Evolutionary conservation across 2,113 vertebrate species (phyloP).

Genomic region (Labeo rohita): DNA sequence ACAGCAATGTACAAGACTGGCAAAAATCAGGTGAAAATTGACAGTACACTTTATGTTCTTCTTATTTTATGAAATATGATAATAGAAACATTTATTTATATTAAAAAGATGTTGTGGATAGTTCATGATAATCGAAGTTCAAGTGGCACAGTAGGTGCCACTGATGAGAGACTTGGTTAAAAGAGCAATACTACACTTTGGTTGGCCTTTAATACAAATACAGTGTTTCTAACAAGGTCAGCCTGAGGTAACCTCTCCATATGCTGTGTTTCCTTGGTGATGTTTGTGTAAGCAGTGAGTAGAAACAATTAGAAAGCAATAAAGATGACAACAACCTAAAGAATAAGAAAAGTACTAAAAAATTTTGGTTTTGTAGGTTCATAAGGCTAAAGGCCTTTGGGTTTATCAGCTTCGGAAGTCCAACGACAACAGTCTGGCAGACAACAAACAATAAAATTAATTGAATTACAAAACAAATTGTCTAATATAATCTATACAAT

Average conservation of each 20-base stretch:
- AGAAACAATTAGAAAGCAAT: conserved; percentile 3
- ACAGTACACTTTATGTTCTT: not conserved
- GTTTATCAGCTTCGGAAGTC: not conserved
- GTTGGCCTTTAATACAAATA: not conserved
- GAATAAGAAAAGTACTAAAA: not conserved
- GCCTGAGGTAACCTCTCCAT: not conserved
- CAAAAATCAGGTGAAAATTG: not conserved
- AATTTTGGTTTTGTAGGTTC: not conserved
- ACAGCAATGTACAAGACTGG: not conserved
- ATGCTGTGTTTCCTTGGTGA: conserved; percentile 17
- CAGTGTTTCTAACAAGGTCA: not conserved
- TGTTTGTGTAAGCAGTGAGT: not conserved
- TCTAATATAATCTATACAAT: not conserved
- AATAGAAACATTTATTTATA: not conserved
- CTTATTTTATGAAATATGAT: not conserved
- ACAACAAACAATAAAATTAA: not conserved
- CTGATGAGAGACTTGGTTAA: not conserved
- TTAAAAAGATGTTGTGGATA: not conserved
- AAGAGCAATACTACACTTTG: conserved; percentile 25
- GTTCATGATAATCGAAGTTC: not conserved
- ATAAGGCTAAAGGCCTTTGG: not conserved
- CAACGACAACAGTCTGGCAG: not conserved
- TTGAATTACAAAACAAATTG: no score
- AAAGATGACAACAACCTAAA: not conserved
- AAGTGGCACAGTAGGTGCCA: not conserved